These are phyloP conservation scores for Scomber colias DNA, from an alignment of 2,113 vertebrate species.

Conservation along the genomic window DNA sequence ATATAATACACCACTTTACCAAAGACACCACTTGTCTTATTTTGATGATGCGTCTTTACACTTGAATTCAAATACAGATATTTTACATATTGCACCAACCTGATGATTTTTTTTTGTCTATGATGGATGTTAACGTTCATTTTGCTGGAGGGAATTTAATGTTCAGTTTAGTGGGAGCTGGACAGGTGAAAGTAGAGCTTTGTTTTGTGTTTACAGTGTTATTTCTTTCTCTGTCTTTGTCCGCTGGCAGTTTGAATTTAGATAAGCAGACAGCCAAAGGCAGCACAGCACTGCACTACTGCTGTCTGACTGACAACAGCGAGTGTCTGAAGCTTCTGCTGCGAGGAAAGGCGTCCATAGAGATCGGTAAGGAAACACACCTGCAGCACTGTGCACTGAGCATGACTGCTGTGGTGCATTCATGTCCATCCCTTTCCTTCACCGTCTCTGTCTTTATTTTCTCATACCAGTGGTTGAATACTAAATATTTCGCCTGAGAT, in stretches of 20 bases:
- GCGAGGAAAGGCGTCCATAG: slow-evolving; percentile 96
- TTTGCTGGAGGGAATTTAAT: background rate
- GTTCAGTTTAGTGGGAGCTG: background rate
- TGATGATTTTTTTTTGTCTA: background rate
- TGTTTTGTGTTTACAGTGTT: background rate
- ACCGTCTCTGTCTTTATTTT: background rate
- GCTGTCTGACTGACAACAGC: slow-evolving; percentile 97
- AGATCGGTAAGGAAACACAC: slow-evolving; percentile 89
- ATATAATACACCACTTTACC: background rate
- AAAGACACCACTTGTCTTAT: background rate
- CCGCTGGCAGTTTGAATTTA: slow-evolving; percentile 90
- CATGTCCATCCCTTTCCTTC: background rate
- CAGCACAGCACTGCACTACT: slow-evolving; percentile 97
- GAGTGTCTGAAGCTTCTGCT: slow-evolving; percentile 98
- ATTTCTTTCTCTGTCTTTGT: slow-evolving; percentile 27
- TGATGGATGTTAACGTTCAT: no score
- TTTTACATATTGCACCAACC: background rate
- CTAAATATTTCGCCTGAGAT: no score
- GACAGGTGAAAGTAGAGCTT: background rate
- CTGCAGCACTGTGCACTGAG: background rate
- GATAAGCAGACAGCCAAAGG: slow-evolving; percentile 97
- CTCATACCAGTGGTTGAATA: background rate
- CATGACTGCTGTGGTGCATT: background rate
- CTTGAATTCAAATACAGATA: background rate
- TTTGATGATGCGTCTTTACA: background rate